phyloP scores from a whole-genome alignment of 2,113 vertebrate genomes.

The Thomomys bottae region DNA sequence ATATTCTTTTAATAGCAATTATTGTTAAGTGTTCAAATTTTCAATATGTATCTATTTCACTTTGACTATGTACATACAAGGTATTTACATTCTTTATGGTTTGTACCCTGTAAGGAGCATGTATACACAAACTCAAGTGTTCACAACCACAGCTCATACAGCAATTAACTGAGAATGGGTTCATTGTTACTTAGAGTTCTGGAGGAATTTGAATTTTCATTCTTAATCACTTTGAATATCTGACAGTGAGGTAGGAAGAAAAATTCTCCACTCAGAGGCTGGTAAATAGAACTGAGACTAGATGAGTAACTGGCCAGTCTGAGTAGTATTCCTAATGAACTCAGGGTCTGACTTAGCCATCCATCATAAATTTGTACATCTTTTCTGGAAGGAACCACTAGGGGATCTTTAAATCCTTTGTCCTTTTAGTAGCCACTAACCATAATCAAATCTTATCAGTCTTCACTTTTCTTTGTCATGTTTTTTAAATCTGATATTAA shows the following conservation, averaged over 20 bases:
- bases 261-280: accelerated
- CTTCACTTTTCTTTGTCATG: background rate
- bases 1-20: background rate
- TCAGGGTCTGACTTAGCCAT: background rate
- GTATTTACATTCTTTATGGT: background rate
- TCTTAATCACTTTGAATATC: background rate
- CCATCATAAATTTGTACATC: accelerated
- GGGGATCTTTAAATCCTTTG: background rate
- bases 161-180: background rate
- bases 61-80: background rate
- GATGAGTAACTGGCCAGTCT: background rate
- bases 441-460: background rate
- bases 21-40: background rate
- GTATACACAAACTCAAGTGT: background rate
- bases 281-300: background rate
- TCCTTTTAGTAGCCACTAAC: accelerated
- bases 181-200: background rate
- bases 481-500: no score
- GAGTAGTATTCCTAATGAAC: no score
- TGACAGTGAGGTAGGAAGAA: accelerated
- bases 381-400: background rate
- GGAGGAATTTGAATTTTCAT: background rate
- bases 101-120: background rate
- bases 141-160: background rate
- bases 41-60: background rate